These are phyloP conservation scores for Melanostoma scalare DNA, from an alignment of 2,888 invertebrate species.

Conservation along the genomic window DNA sequence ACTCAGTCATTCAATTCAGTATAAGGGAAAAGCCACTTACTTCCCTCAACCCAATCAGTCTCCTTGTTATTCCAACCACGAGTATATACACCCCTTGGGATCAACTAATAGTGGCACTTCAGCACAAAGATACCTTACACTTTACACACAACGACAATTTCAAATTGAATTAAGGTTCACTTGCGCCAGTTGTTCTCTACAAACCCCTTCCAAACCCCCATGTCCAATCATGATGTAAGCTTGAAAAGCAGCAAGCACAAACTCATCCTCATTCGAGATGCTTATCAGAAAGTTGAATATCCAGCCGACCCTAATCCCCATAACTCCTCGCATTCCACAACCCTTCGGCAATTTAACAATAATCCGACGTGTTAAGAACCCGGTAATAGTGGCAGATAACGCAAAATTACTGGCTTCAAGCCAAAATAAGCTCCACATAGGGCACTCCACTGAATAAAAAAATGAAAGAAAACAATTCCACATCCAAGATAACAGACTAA, in stretches of 20 bases:
- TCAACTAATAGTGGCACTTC: conserved; percentile 68
- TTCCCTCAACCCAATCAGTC: neutral
- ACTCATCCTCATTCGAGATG: conserved; percentile 35
- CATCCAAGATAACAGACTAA: conserved; percentile 61
- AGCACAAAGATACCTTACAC: conserved; percentile 60
- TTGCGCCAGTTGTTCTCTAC: conserved; percentile 34
- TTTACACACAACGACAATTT: conserved; percentile 49
- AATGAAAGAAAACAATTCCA: conserved; percentile 10
- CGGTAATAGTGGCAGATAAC: conserved; percentile 67
- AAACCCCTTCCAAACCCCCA: neutral
- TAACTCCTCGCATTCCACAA: neutral
- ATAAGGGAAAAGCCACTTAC: neutral
- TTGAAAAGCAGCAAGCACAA: conserved; percentile 20
- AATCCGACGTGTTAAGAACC: conserved; percentile 72
- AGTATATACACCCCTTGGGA: conserved; percentile 52
- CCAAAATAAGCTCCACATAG: conserved; percentile 47
- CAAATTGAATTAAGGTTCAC: conserved; percentile 69
- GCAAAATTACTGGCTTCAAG: conserved; percentile 55
- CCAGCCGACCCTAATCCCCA: conserved; percentile 56
- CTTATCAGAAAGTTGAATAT: conserved; percentile 63
- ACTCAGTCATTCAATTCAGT: conserved; percentile 5
- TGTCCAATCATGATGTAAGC: neutral
- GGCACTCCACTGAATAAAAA: conserved; percentile 6
- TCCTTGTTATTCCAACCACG: conserved; percentile 63
- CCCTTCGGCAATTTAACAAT: conserved; percentile 61